Percentiles rank a stretch among this genome's conserved stretches.
Conservation (phyloP, 92 coral and sea anemone genomes). For the Desmophyllum pertusum region DNA sequence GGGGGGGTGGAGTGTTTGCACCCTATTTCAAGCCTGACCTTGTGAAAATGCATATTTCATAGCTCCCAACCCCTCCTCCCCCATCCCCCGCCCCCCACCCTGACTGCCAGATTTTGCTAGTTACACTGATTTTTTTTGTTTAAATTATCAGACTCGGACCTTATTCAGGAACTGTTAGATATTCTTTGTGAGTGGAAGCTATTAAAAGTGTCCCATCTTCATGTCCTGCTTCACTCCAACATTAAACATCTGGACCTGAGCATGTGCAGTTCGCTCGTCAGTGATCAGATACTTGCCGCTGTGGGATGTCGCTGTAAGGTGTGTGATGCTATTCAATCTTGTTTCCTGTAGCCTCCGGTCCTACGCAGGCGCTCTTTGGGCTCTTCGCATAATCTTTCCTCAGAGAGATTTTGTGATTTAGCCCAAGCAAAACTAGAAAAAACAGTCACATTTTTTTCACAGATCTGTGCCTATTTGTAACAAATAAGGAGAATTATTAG, state of each 20-base stretch:
- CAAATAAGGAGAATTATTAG: no score
- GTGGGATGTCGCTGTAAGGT: constrained; percentile 75
- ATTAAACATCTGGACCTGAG: constrained; percentile 71
- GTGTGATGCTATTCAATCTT: background rate
- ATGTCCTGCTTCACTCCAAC: constrained; percentile 67
- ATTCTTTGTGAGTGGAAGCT: constrained; percentile 62
- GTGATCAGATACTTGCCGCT: constrained; percentile 55
- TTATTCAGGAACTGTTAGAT: constrained; percentile 70
- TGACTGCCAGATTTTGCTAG: background rate
- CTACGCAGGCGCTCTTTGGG: no score
- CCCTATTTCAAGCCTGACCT: no score
- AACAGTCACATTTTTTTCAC: no score
- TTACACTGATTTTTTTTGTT: background rate
- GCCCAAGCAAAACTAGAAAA: no score
- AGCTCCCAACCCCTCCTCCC: no score
- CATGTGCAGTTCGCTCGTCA: constrained; percentile 64
- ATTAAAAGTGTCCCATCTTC: constrained; percentile 65
- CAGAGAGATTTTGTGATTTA: no score
- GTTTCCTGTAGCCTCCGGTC: no score
- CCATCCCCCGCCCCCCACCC: no score
- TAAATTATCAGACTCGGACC: constrained; percentile 58
- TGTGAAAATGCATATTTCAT: background rate
- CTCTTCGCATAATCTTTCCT: no score
- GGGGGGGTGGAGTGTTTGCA: no score
- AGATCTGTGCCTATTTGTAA: no score